These are phyloP conservation scores for Lasiurus cinereus DNA, from an alignment of 2,113 vertebrate species.

Conservation along the genomic window DNA sequence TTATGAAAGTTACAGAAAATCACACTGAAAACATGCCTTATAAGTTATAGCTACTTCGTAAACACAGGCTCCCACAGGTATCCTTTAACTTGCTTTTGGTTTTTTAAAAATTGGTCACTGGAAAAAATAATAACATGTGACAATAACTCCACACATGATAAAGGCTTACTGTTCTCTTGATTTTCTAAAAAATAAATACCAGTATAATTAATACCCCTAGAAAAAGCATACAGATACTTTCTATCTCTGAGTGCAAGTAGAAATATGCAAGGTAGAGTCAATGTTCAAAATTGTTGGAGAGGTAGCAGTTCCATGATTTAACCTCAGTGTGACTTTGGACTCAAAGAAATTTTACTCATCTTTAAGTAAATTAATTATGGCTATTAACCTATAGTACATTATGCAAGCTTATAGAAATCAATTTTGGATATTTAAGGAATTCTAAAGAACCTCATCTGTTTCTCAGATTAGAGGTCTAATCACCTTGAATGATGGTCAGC, in stretches of 20 bases:
- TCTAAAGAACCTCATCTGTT: background rate
- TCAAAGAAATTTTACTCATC: background rate
- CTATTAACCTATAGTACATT: background rate
- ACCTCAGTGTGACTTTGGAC: background rate
- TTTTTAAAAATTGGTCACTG: background rate
- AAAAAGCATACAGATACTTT: background rate
- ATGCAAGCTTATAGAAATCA: background rate
- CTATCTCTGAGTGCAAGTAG: background rate
- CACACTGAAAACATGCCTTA: background rate
- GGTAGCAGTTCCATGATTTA: background rate
- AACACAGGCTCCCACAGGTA: background rate
- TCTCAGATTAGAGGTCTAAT: background rate
- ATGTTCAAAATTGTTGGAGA: background rate
- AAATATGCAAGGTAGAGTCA: background rate
- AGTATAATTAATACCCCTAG: background rate
- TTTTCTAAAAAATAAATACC: background rate
- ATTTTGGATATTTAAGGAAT: background rate
- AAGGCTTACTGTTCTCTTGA: background rate
- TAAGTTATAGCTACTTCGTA: background rate
- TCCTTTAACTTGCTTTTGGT: background rate
- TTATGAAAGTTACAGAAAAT: background rate
- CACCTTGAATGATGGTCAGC: background rate
- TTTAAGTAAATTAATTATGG: conserved; percentile 3
- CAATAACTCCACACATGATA: background rate
- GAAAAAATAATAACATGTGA: background rate